Evolutionary conservation across 2,888 invertebrate species (phyloP).

Genomic region (Auanema freiburgensis): DNA sequence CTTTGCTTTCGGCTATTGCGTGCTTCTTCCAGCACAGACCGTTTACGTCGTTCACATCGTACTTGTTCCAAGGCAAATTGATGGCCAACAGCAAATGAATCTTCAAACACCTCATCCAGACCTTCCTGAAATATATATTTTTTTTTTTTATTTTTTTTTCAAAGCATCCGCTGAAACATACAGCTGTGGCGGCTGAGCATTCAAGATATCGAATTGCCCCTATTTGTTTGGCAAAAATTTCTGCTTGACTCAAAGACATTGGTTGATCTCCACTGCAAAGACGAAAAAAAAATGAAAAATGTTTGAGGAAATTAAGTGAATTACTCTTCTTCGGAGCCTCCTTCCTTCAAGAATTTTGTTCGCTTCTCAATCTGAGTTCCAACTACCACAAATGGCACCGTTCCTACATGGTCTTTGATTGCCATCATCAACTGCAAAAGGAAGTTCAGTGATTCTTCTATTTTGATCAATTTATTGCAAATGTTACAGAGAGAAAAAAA

Average conservation of each 20-base stretch:
- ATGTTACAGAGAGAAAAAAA: constrained; percentile 7
- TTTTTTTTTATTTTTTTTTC: not conserved
- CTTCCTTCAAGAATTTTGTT: constrained; percentile 9
- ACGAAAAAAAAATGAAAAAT: too few relatives aligned
- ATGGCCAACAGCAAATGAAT: constrained; percentile 19
- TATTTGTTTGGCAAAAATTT: constrained; percentile 17
- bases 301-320: not conserved
- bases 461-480: not conserved
- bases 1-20: constrained; percentile 16
- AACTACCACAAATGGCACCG: constrained; percentile 19
- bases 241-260: constrained; percentile 21
- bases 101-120: constrained; percentile 22
- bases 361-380: constrained; percentile 22
- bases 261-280: constrained; percentile 8
- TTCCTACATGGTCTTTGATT: constrained; percentile 10
- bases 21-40: constrained; percentile 8
- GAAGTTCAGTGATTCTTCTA: not conserved
- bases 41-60: constrained; percentile 15
- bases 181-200: constrained; percentile 19
- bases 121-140: constrained; percentile 19
- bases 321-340: constrained; percentile 1
- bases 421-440: constrained; percentile 19
- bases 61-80: constrained; percentile 18
- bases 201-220: constrained; percentile 20
- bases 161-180: constrained; percentile 6